Evolutionary conservation across 2,113 vertebrate genomes (phyloP).

Genomic region (Etia nguti): DNA sequence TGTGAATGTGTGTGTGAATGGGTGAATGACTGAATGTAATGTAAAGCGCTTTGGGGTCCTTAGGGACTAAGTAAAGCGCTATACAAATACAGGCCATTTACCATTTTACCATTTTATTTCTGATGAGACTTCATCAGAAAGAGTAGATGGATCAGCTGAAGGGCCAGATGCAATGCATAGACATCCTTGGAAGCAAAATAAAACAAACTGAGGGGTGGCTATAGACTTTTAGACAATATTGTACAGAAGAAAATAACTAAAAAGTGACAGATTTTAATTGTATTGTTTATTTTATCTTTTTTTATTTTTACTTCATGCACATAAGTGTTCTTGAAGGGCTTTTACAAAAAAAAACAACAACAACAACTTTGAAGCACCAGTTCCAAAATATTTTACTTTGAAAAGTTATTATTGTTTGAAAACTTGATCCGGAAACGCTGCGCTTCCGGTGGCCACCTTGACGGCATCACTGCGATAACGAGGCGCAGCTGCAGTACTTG

Average conservation of each 20-base stretch:
- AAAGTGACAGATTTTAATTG: background rate
- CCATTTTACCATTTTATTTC: too few relatives aligned
- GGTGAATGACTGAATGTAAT: too few relatives aligned
- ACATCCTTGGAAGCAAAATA: background rate
- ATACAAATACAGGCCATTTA: too few relatives aligned
- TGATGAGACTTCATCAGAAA: background rate
- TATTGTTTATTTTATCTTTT: background rate
- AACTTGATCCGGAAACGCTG: background rate
- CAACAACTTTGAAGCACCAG: background rate
- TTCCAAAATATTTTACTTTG: background rate
- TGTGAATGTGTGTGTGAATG: too few relatives aligned
- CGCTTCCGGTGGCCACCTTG: accelerated
- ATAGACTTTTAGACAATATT: background rate
- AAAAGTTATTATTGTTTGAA: conserved; percentile 7
- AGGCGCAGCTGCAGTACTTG: conserved; percentile 28
- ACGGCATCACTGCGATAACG: conserved; percentile 31
- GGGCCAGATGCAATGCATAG: background rate
- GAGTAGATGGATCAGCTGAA: background rate
- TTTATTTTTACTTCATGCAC: background rate
- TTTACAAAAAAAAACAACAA: background rate
- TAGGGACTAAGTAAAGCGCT: too few relatives aligned
- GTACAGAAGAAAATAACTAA: background rate
- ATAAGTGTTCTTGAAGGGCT: background rate
- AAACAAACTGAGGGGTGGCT: background rate
- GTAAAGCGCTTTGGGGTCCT: too few relatives aligned